A percentile compares a stretch with the other conserved stretches of the same genome.
phyloP scores from a whole-genome alignment of 2,888 invertebrate genomes.

The Orthosia gothica region DNA sequence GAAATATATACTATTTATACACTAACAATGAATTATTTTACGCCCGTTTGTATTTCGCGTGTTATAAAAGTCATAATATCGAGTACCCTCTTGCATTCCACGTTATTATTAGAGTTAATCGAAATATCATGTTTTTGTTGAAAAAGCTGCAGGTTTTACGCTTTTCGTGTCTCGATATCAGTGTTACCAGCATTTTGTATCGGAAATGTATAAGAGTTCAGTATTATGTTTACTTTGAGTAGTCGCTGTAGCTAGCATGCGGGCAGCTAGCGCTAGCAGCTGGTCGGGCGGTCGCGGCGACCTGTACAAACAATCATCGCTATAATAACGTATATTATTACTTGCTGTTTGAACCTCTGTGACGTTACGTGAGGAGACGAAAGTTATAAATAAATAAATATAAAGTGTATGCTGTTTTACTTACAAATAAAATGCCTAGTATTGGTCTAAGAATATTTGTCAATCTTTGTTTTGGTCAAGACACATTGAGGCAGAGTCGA shows the following conservation, averaged over 20 bases:
- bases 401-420: slow-evolving; percentile 78
- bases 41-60: slow-evolving; percentile 78
- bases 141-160: slow-evolving; percentile 70
- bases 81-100: slow-evolving; percentile 89
- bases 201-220: slow-evolving; percentile 75
- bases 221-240: slow-evolving; percentile 76
- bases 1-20: slow-evolving; percentile 82
- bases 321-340: slow-evolving; percentile 75
- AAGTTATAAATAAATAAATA: slow-evolving; percentile 85
- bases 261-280: neutral
- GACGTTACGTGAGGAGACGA: slow-evolving; percentile 83
- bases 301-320: slow-evolving; percentile 78
- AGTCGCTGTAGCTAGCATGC: slow-evolving; percentile 52
- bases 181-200: slow-evolving; percentile 66
- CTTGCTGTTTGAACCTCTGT: slow-evolving; percentile 84
- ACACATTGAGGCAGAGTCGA: too few relatives aligned
- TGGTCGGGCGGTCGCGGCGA: slow-evolving; percentile 46
- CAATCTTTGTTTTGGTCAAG: too few relatives aligned
- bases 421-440: neutral
- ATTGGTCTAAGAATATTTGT: too few relatives aligned
- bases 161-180: slow-evolving; percentile 71
- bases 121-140: slow-evolving; percentile 69
- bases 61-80: slow-evolving; percentile 71
- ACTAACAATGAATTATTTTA: slow-evolving; percentile 80
- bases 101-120: slow-evolving; percentile 79